A percentile compares a stretch with the other conserved stretches of the same genome.
Conservation (phyloP, 1,140 invertebrate genomes). For the Akabosia matsudoensis region DNA sequence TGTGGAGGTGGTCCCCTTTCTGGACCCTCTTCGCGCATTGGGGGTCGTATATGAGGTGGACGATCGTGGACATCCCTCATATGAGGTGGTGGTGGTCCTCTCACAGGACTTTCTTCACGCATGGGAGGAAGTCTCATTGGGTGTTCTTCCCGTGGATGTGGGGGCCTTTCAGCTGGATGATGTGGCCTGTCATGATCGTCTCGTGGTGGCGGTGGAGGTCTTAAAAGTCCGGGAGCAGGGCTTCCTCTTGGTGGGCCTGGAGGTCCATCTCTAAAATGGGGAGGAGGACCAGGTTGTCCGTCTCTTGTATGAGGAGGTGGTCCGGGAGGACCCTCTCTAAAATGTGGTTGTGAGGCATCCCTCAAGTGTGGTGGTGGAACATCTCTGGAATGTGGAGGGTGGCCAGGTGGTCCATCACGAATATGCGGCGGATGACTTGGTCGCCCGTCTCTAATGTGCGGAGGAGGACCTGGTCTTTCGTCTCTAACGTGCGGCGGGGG, state of each 20-base stretch:
- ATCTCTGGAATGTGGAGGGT: neutral
- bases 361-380: no score
- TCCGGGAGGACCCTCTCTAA: neutral
- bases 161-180: neutral
- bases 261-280: neutral
- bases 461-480: neutral
- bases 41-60: neutral
- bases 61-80: neutral
- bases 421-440: neutral
- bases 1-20: neutral
- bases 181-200: neutral
- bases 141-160: neutral
- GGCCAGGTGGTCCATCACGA: neutral
- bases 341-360: neutral
- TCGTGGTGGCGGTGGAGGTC: neutral
- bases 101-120: conserved; percentile 50
- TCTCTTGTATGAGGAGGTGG: neutral
- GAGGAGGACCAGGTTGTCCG: neutral
- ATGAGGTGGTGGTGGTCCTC: conserved; percentile 52
- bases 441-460: neutral
- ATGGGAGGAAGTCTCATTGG: neutral
- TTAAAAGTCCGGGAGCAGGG: neutral
- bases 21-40: neutral
- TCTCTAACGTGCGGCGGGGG: neutral
- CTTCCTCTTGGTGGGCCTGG: neutral